Percentiles rank a stretch among this genome's conserved stretches.
phyloP scores from a whole-genome alignment of 2,797 vertebrate genomes.

The Notolabrus celidotus region DNA sequence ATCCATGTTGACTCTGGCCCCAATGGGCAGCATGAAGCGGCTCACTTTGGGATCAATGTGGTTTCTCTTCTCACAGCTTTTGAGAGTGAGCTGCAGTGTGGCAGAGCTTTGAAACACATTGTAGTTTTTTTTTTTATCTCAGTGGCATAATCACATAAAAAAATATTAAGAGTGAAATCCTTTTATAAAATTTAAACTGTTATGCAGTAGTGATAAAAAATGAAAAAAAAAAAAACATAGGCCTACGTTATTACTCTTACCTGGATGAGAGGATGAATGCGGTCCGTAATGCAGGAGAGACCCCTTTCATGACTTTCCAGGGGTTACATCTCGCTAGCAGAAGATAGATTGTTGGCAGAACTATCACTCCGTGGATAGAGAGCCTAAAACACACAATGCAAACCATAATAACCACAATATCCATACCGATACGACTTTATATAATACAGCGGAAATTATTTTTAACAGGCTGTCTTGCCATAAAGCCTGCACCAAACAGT shows the following conservation, averaged over 20 bases:
- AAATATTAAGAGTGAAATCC: no score
- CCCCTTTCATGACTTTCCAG: neutral
- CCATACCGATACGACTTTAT: neutral
- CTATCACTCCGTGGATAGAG: neutral
- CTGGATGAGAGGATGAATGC: neutral
- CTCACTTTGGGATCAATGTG: neutral
- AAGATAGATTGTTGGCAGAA: neutral
- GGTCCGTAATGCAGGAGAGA: neutral
- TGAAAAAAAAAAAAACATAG: neutral
- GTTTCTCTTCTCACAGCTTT: neutral
- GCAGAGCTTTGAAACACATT: neutral
- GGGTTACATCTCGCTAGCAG: neutral
- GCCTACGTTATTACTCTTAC: neutral
- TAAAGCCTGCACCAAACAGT: no score
- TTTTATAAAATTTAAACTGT: neutral
- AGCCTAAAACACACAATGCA: conserved; percentile 1
- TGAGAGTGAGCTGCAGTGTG: neutral
- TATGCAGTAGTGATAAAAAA: neutral
- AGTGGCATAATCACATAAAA: neutral
- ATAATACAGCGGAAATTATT: no score
- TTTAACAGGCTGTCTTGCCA: no score
- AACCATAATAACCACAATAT: neutral
- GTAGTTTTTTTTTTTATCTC: no score
- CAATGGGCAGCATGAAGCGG: neutral
- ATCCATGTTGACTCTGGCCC: neutral